Conservation (phyloP, 2,888 invertebrate genomes). For the Oxyscelio sp. region DNA sequence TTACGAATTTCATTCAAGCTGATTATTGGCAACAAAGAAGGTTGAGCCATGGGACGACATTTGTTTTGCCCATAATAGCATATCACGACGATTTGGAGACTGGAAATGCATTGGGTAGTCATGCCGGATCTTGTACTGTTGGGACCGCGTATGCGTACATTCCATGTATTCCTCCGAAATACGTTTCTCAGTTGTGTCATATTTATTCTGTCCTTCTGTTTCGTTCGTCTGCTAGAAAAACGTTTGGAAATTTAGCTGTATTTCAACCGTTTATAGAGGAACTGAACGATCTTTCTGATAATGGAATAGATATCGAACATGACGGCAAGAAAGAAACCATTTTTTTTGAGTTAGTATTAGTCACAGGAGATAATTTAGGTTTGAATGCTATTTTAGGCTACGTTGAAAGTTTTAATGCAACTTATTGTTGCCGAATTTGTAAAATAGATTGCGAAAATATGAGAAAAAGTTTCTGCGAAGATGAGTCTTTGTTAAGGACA, state of each 20-base stretch:
- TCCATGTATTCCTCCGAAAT: slow-evolving; percentile 61
- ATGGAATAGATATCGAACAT: slow-evolving; percentile 16
- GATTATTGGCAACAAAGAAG: slow-evolving; percentile 15
- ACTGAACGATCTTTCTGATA: slow-evolving; percentile 1
- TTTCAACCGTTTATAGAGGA: slow-evolving; percentile 56
- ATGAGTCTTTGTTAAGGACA: slow-evolving; percentile 27
- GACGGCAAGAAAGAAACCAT: slow-evolving; percentile 1
- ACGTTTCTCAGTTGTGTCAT: slow-evolving; percentile 18
- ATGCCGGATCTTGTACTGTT: no score
- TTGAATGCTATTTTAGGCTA: slow-evolving; percentile 53
- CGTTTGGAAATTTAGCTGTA: slow-evolving; percentile 40
- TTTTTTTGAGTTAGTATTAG: slow-evolving; percentile 47
- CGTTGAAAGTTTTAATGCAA: slow-evolving; percentile 46
- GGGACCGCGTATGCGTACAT: no score
- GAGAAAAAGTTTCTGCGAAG: neutral
- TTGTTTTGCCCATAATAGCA: slow-evolving; percentile 21
- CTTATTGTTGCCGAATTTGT: slow-evolving; percentile 55
- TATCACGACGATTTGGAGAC: slow-evolving; percentile 33
- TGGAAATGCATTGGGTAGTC: slow-evolving; percentile 32
- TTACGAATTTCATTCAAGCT: neutral
- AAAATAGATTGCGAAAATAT: slow-evolving; percentile 22
- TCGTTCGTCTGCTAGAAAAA: slow-evolving; percentile 25
- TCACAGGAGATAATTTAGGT: slow-evolving; percentile 65
- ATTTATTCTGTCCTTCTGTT: slow-evolving; percentile 48
- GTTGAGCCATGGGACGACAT: neutral